These are phyloP conservation scores for Rhineura floridana DNA, from an alignment of 2,113 vertebrate genomes.

Conservation along the genomic window DNA sequence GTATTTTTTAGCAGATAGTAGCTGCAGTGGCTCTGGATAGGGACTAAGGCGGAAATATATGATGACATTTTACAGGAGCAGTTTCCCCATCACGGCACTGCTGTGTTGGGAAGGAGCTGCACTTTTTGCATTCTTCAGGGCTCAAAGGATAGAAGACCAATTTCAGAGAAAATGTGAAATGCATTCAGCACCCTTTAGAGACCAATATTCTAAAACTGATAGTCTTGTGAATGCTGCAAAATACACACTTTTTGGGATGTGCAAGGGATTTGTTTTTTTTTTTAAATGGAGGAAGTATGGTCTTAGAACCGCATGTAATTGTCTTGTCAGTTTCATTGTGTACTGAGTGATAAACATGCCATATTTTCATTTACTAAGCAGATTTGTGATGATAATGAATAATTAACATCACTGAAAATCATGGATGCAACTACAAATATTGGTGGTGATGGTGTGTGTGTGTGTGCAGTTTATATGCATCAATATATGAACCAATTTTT, in stretches of 20 bases:
- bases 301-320: accelerated
- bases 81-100: background rate
- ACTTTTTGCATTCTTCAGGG: background rate
- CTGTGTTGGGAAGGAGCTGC: background rate
- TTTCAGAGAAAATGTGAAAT: background rate
- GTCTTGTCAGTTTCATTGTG: constrained; percentile 13
- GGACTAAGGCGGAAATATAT: background rate
- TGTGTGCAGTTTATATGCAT: constrained; percentile 55
- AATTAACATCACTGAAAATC: background rate
- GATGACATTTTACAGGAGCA: background rate
- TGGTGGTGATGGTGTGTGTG: constrained; percentile 32
- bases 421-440: background rate
- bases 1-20: background rate
- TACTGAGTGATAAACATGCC: constrained; percentile 4
- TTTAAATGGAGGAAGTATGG: background rate
- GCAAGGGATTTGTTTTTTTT: background rate
- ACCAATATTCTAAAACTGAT: background rate
- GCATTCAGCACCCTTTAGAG: background rate
- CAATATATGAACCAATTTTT: constrained; percentile 74
- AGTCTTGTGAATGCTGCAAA: background rate
- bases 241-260: accelerated
- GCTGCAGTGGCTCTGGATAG: background rate
- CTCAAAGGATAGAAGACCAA: background rate
- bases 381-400: constrained; percentile 7
- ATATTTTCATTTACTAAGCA: constrained; percentile 8